Conservation (phyloP, 2,797 vertebrate genomes). For the Acipenser ruthenus region DNA sequence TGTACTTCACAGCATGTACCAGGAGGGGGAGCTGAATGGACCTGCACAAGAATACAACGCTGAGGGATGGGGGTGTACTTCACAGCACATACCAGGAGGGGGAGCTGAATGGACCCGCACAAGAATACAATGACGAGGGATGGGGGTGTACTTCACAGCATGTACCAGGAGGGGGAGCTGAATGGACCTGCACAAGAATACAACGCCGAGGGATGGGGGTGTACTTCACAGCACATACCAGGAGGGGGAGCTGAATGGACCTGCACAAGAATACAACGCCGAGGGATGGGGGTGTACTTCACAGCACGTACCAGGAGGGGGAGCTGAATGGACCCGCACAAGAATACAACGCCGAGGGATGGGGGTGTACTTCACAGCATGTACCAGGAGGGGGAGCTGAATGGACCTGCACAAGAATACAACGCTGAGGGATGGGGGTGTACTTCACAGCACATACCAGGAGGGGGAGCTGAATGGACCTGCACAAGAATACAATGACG, state of each 20-base stretch:
- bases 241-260: slow-evolving; percentile 88
- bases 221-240: slow-evolving; percentile 74
- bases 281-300: slow-evolving; percentile 72
- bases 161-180: slow-evolving; percentile 82
- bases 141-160: slow-evolving; percentile 76
- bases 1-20: too few relatives aligned
- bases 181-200: slow-evolving; percentile 54
- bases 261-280: slow-evolving; percentile 3
- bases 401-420: slow-evolving; percentile 80
- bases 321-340: slow-evolving; percentile 86
- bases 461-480: too few relatives aligned
- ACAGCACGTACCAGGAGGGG: slow-evolving; percentile 80
- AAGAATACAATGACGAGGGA: too few relatives aligned
- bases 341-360: slow-evolving; percentile 73
- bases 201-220: slow-evolving; percentile 56
- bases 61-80: too few relatives aligned
- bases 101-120: too few relatives aligned
- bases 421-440: slow-evolving; percentile 69
- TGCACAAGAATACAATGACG: too few relatives aligned
- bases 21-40: slow-evolving; percentile 90
- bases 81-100: too few relatives aligned
- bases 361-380: too few relatives aligned
- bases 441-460: too few relatives aligned
- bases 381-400: slow-evolving; percentile 93
- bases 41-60: slow-evolving; percentile 78